Evolutionary conservation across 2,113 vertebrate species (phyloP), one percentile per base, ranked within the genome.

Genomic region (Numenius arquata): DNA sequence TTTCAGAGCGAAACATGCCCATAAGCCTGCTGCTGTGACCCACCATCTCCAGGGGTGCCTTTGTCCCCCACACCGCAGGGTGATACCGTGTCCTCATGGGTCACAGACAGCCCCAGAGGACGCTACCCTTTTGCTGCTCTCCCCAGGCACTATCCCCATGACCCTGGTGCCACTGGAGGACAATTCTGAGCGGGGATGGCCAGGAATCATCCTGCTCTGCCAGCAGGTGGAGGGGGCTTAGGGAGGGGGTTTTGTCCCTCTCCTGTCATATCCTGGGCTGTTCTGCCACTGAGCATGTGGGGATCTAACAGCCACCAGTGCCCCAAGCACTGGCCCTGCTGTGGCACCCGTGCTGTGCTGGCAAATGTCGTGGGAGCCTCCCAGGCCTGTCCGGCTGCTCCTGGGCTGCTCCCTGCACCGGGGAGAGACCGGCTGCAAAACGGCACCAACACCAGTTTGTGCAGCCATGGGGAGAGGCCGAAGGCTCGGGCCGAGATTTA

Each of bases 121-220:
- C 19, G 5, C 27, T 36, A 25, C 20, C 38, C 12, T 63, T 55
- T 38, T 34, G 14, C 34, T 1, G 1, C 40, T 55, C 27, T 47
- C 34, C 47, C 48, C 26, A 47, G 17, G 27, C 70, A 26, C 26
- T 50, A 58, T 40, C 4, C 9, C n/a, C 2, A 2, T 4, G 25
- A 34, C 34, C 23, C 26, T 4, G 2, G 20, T 55, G 68, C 32
- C 2, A 4, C 82, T 1, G 5, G 13, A 25, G 63, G 53, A 67
- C 1, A 5, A 21, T 5, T 12, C 43, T 41, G 32, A 77, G 55
- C 1, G 4, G 63, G 55, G 21, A 17, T 30, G 43, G 29, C 40
- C 4, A 4, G 36, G 45, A n/a, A 47, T 40, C 4, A 0, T 19
- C 63, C 40, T 3, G 0, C 1, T 1, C 58, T 8, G 73, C 62